These are phyloP conservation scores for Hyposoter didymator DNA, from an alignment of 2,888 invertebrate species.

Conservation along the genomic window DNA sequence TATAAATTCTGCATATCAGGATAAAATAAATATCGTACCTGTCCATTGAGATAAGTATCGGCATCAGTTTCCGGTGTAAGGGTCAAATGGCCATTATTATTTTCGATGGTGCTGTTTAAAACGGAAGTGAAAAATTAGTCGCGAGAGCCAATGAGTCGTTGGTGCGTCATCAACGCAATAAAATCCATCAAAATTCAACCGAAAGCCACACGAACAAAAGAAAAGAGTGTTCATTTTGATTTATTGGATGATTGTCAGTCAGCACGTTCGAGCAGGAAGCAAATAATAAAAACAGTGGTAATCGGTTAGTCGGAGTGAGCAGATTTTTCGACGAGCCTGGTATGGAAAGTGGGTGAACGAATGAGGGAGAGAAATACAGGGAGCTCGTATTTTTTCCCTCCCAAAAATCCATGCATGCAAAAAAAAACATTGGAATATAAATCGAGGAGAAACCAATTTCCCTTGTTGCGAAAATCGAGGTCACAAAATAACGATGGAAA, in stretches of 20 bases:
- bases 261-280: slow-evolving; percentile 19
- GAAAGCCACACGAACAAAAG: neutral
- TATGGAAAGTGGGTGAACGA: slow-evolving; percentile 1
- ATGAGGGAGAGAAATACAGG: slow-evolving; percentile 5
- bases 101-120: slow-evolving; percentile 84
- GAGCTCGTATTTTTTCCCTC: slow-evolving; percentile 1
- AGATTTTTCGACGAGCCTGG: slow-evolving; percentile 19
- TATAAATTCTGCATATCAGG: neutral
- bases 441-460: slow-evolving; percentile 4
- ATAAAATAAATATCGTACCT: slow-evolving; percentile 72
- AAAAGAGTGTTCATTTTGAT: slow-evolving; percentile 1
- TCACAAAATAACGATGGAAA: slow-evolving; percentile 20
- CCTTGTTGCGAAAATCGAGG: neutral
- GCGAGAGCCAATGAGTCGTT: neutral
- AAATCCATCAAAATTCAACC: slow-evolving; percentile 6
- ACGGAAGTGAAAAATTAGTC: slow-evolving; percentile 49
- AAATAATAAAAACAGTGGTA: slow-evolving; percentile 9
- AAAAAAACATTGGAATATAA: neutral
- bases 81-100: slow-evolving; percentile 83
- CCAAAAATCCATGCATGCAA: slow-evolving; percentile 39
- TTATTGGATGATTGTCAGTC: slow-evolving; percentile 9
- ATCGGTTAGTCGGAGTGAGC: neutral
- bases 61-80: slow-evolving; percentile 84
- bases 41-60: slow-evolving; percentile 86
- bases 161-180: slow-evolving; percentile 4